phyloP scores from a whole-genome alignment of 1,140 invertebrate species.

The Drosophila jambulina region DNA sequence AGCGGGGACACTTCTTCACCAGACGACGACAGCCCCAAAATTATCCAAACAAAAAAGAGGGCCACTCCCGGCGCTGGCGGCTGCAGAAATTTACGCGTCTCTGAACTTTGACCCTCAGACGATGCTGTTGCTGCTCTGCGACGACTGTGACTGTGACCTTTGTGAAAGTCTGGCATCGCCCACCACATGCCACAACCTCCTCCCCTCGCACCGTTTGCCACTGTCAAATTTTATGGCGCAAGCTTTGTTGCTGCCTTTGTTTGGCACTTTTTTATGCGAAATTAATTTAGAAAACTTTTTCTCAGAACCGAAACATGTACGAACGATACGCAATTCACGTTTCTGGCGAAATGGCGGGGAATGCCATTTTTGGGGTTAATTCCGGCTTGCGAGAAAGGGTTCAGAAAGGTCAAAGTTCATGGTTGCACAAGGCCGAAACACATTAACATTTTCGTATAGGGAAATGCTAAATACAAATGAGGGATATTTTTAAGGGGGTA shows the following conservation, averaged over 20 bases:
- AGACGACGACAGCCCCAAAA: slow-evolving; percentile 41
- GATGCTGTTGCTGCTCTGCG: slow-evolving; percentile 32
- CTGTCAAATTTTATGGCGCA: slow-evolving; percentile 62
- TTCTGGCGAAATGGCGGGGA: slow-evolving; percentile 4
- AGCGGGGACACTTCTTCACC: slow-evolving; percentile 55
- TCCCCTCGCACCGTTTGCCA: neutral
- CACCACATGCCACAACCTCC: slow-evolving; percentile 12
- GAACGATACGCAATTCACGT: slow-evolving; percentile 39
- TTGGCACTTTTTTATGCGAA: slow-evolving; percentile 71
- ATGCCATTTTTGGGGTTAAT: slow-evolving; percentile 31
- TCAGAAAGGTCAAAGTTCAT: slow-evolving; percentile 38
- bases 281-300: slow-evolving; percentile 78
- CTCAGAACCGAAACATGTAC: slow-evolving; percentile 31
- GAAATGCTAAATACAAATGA: neutral
- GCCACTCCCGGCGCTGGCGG: slow-evolving; percentile 5
- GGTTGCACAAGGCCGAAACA: neutral
- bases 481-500: neutral
- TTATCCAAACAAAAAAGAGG: slow-evolving; percentile 2
- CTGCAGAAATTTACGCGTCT: slow-evolving; percentile 67
- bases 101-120: slow-evolving; percentile 75
- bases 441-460: neutral
- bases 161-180: slow-evolving; percentile 38
- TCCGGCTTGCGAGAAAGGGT: neutral
- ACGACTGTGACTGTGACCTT: slow-evolving; percentile 58
- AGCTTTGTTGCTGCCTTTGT: slow-evolving; percentile 30